phyloP scores from a whole-genome alignment of 2,113 vertebrate genomes.

The Mohoua ochrocephala region DNA sequence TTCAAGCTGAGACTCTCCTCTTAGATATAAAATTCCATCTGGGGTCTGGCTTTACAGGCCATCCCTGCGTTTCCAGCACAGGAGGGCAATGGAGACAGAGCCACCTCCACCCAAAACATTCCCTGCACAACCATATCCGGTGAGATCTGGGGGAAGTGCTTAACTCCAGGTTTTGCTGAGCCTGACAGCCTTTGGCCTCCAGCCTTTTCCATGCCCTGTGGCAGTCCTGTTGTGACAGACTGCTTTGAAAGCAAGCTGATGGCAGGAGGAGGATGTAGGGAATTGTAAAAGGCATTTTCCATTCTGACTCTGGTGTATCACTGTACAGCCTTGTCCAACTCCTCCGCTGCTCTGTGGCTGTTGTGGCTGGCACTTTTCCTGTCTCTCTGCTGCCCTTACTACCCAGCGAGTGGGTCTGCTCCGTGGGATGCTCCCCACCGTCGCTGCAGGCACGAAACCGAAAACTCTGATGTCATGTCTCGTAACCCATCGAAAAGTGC shows the following conservation, averaged over 20 bases:
- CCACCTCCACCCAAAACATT: accelerated
- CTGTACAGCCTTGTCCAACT: neutral
- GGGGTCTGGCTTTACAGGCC: neutral
- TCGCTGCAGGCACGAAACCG: slow-evolving; percentile 7
- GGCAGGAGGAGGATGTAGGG: neutral
- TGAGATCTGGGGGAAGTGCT: neutral
- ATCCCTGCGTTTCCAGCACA: neutral
- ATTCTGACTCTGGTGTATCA: neutral
- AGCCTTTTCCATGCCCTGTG: neutral
- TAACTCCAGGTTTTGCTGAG: neutral
- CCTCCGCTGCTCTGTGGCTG: neutral
- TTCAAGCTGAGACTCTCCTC: neutral
- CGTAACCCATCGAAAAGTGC: slow-evolving; percentile 39
- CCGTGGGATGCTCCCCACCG: neutral
- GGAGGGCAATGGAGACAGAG: neutral
- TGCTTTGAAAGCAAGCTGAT: neutral
- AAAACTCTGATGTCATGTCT: slow-evolving; percentile 65
- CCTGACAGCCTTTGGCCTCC: neutral
- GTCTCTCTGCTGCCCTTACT: neutral
- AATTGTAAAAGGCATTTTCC: neutral
- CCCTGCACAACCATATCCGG: neutral
- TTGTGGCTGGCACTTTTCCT: neutral
- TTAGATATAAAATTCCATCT: neutral
- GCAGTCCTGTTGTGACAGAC: neutral
- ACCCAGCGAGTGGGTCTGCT: neutral